Evolutionary conservation across 37 sponge, comb jelly and placozoan genomes (phyloP).

Genomic region (Ephydatia muelleri): DNA sequence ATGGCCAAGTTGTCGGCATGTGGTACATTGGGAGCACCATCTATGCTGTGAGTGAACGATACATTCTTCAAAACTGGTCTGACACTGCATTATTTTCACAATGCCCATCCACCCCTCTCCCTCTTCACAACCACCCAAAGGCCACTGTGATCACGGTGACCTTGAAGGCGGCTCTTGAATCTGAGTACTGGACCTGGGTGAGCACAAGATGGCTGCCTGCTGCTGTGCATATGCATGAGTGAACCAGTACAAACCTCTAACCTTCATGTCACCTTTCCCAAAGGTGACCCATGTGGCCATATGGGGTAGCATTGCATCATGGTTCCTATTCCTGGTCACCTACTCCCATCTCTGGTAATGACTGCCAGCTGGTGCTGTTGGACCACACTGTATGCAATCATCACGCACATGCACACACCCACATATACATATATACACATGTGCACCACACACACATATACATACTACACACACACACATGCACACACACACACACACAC

Average conservation of each 20-base stretch:
- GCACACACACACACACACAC: background rate
- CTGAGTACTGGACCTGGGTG: conserved; percentile 76
- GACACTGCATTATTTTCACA: too few relatives aligned
- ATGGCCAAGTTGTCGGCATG: conserved; percentile 62
- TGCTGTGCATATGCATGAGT: too few relatives aligned
- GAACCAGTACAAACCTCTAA: background rate
- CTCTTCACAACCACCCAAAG: conserved; percentile 14
- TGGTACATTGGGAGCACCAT: conserved; percentile 77
- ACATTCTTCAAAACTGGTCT: background rate
- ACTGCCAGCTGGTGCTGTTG: too few relatives aligned
- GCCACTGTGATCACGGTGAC: conserved; percentile 55
- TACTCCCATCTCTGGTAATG: conserved; percentile 65
- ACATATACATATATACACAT: background rate
- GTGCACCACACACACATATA: background rate
- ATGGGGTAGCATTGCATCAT: conserved; percentile 57
- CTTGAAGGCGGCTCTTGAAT: conserved; percentile 37
- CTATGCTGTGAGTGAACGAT: conserved; percentile 65
- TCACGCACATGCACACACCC: background rate
- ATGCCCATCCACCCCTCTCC: too few relatives aligned
- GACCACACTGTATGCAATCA: too few relatives aligned
- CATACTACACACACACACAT: background rate
- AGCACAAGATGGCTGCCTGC: background rate
- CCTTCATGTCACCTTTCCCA: background rate
- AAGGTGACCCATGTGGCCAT: conserved; percentile 59
- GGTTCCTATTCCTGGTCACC: conserved; percentile 54